These are phyloP conservation scores for Megatriorchis doriae DNA, from an alignment of 2,113 vertebrate genomes.

Conservation along the genomic window DNA sequence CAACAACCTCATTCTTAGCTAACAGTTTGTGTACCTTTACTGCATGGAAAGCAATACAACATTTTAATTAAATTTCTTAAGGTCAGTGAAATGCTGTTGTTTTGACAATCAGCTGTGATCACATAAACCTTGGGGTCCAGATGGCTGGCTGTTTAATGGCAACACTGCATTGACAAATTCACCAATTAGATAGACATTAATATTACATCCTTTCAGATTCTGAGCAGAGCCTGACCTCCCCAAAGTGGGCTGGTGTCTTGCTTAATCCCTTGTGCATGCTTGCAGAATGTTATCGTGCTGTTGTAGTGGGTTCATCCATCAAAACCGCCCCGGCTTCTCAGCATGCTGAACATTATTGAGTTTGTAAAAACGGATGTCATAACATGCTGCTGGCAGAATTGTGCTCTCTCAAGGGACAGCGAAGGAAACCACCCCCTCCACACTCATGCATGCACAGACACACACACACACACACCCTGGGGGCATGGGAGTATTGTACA, in stretches of 20 bases:
- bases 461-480: neutral
- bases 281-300: constrained; percentile 41
- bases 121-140: constrained; percentile 59
- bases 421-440: neutral
- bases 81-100: constrained; percentile 63
- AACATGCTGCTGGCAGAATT: constrained; percentile 2
- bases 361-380: constrained; percentile 65
- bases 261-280: constrained; percentile 58
- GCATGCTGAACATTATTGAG: constrained; percentile 53
- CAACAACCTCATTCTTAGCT: constrained; percentile 15
- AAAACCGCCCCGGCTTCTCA: constrained; percentile 29
- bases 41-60: constrained; percentile 36
- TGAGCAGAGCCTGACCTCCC: constrained; percentile 58
- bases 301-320: constrained; percentile 66
- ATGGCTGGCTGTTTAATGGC: constrained; percentile 62
- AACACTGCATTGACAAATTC: constrained; percentile 65
- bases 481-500: neutral
- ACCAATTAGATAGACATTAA: constrained; percentile 73
- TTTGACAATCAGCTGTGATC: constrained; percentile 62
- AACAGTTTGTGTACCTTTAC: constrained; percentile 31
- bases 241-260: constrained; percentile 51
- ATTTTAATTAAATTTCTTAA: constrained; percentile 71
- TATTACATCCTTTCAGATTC: constrained; percentile 67
- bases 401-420: neutral
- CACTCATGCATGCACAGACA: rapidly evolving